These are phyloP conservation scores for Phrynocephalus guinanensis DNA, from an alignment of 2,797 vertebrate species.

Conservation along the genomic window DNA sequence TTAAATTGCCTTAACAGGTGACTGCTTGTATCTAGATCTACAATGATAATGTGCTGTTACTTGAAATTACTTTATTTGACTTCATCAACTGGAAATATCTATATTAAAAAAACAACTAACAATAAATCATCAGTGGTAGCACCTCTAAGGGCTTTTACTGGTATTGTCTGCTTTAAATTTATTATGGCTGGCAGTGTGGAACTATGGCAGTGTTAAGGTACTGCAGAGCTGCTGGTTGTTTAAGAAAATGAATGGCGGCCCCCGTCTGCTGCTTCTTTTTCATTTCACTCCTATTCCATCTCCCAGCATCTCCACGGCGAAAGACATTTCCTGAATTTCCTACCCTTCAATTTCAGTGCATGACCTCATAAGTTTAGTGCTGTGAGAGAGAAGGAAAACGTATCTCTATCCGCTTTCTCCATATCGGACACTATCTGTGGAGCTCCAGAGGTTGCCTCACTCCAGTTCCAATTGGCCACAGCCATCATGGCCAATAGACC, in stretches of 20 bases:
- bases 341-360: background rate
- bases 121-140: background rate
- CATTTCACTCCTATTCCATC: too few species aligned
- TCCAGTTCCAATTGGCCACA: background rate
- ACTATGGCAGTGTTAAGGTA: background rate
- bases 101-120: background rate
- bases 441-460: background rate
- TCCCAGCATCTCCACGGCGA: background rate
- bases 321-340: background rate
- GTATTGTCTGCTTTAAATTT: slow-evolving; percentile 5
- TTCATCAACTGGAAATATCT: background rate
- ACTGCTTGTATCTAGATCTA: background rate
- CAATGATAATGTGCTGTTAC: background rate
- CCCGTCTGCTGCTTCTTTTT: background rate
- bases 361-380: background rate
- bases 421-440: background rate
- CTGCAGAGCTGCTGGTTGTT: too few species aligned
- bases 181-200: background rate
- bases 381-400: background rate
- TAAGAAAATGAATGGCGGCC: background rate
- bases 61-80: background rate
- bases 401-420: background rate
- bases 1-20: background rate
- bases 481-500: background rate
- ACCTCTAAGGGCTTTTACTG: background rate